Evolutionary conservation across 2,888 invertebrate species (phyloP), one percentile per base, ranked within the genome.

Genomic region (Parnassius glacialis): DNA sequence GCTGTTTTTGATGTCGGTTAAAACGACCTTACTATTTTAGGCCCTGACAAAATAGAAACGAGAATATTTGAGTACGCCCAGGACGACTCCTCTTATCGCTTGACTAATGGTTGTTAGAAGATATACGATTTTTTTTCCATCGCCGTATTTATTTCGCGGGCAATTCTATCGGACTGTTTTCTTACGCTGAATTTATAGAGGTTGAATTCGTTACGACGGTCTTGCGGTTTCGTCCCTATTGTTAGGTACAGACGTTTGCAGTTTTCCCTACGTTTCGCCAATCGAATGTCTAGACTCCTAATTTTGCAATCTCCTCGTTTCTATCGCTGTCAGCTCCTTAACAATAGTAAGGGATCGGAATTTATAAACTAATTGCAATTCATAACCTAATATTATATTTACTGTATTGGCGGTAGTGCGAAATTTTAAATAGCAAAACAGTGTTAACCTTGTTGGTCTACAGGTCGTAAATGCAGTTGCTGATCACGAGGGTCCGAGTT

Each of bases 151-250:
- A 87, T 88, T 84, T 85, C 74, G 68, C 57, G 67, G 76, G 78
- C 81, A 81, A 80, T 87, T 86, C 87, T 80, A 83, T 88, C 84
- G 86, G 88, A 86, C 87, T 87, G 89, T 88, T 90, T 89, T 87
- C 90, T 86, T 84, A 71, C 78, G 47, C 54, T 65, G 72, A 81
- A 89, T 90, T 90, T 90, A 90, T 89, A 56, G 71, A 62, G 67
- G 73, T 69, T 67, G 44, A 61, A 54, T 61, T 63, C 68, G 65
- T 70, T 72, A 71, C 71, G 65, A 52, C 12, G 63, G 53, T 42
- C 59, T 41, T 12, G 16, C 3, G 55, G 44, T 44, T 59, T 12
- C 13, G 59, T 47, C 57, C 42, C 43, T n/a, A 45, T 16, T n/a
- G 13, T 45, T 53, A 41, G 10, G 20, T 57, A 41, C 9, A 48